phyloP scores from a whole-genome alignment of 2,113 vertebrate genomes.

The Nerophis lumbriciformis region DNA sequence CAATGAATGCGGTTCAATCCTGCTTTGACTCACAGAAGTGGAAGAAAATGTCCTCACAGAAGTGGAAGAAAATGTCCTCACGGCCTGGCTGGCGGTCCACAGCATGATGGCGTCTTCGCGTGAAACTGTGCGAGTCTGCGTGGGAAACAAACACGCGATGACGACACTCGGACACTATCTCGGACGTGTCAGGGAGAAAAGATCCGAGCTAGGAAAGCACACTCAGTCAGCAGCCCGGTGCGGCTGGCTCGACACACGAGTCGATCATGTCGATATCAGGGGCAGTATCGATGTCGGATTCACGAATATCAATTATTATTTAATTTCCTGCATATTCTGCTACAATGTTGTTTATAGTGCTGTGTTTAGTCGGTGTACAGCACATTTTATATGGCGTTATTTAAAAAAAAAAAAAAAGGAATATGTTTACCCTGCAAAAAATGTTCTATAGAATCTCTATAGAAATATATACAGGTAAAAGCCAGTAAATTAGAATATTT shows the following conservation, averaged over 20 bases:
- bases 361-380: too few relatives aligned
- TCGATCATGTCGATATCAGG: not conserved
- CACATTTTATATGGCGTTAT: too few relatives aligned
- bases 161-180: not conserved
- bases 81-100: slow-evolving; percentile 70
- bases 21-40: slow-evolving; percentile 59
- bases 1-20: not conserved
- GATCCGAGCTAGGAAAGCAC: too few relatives aligned
- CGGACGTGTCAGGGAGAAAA: not conserved
- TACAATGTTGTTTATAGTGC: too few relatives aligned
- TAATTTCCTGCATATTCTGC: too few relatives aligned
- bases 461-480: too few relatives aligned
- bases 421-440: too few relatives aligned
- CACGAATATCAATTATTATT: too few relatives aligned
- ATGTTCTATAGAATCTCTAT: too few relatives aligned
- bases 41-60: slow-evolving; percentile 80
- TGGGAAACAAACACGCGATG: not conserved
- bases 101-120: slow-evolving; percentile 71
- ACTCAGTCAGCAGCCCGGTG: not conserved
- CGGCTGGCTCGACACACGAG: not conserved
- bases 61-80: slow-evolving; percentile 81
- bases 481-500: too few relatives aligned
- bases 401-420: too few relatives aligned
- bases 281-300: too few relatives aligned
- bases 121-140: not conserved